Evolutionary conservation across 2,797 vertebrate genomes (phyloP).

Genomic region (Etheostoma perlongum): DNA sequence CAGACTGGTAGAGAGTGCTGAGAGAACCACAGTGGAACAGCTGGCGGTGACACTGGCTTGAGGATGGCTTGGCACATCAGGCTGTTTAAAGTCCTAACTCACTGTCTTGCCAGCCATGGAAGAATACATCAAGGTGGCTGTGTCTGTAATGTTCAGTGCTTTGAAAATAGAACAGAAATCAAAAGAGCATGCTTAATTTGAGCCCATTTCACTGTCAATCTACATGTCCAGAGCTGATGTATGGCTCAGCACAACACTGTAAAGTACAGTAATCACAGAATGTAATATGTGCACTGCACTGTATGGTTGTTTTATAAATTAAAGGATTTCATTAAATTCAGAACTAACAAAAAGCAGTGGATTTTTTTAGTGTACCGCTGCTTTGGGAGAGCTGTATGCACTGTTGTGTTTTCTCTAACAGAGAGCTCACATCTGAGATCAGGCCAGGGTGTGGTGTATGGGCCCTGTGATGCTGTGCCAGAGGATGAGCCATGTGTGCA

Average conservation of each 20-base stretch:
- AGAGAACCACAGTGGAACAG: slow-evolving; percentile 72
- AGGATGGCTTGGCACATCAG: slow-evolving; percentile 66
- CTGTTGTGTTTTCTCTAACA: slow-evolving; percentile 49
- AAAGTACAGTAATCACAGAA: slow-evolving; percentile 14
- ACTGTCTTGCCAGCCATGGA: slow-evolving; percentile 59
- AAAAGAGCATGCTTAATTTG: slow-evolving; percentile 55
- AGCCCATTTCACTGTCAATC: slow-evolving; percentile 52
- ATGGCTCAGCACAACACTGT: slow-evolving; percentile 12
- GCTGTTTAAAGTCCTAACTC: slow-evolving; percentile 73
- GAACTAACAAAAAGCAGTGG: slow-evolving; percentile 20
- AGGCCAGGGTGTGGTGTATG: slow-evolving; percentile 59
- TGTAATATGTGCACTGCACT: slow-evolving; percentile 19
- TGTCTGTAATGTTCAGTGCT: slow-evolving; percentile 68
- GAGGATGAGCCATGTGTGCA: slow-evolving; percentile 78
- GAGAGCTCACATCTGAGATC: slow-evolving; percentile 58
- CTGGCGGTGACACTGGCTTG: slow-evolving; percentile 55
- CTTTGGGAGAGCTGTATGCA: slow-evolving; percentile 51
- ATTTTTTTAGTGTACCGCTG: slow-evolving; percentile 31
- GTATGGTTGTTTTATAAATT: slow-evolving; percentile 25
- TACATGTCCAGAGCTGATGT: slow-evolving; percentile 44
- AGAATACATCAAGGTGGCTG: slow-evolving; percentile 66
- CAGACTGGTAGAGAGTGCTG: slow-evolving; percentile 46
- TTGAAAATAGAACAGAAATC: slow-evolving; percentile 73
- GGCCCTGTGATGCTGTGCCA: slow-evolving; percentile 80
- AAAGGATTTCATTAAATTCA: slow-evolving; percentile 45